Evolutionary conservation across 2,888 invertebrate genomes (phyloP), one percentile per base, ranked within the genome.

Genomic region (Philhelius pedissequus): DNA sequence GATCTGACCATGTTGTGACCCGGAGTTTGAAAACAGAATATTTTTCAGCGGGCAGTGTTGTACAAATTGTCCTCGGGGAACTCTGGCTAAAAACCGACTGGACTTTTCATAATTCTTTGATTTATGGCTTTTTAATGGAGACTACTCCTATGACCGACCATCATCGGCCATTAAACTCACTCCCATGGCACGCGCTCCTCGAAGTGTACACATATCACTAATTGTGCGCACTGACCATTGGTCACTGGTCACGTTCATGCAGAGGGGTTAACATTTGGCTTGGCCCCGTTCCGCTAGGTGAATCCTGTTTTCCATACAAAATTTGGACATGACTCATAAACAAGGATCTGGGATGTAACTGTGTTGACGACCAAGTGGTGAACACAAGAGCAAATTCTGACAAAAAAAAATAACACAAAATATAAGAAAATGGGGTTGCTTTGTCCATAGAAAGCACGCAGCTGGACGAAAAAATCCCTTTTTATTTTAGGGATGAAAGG

Each of bases 1-100:
- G 38, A 87, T 86, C 86, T 87, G 86, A 88, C 87, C 87, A 88
- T 90, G 89, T 90, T 90, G 87, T 90, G 90, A 90, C 90, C 91
- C 87, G 87, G 86, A 87, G 88, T 75, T 89, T 88, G 87, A 83
- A 62, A 79, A 84, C 66, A 84, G 18, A 70, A 66, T 74, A 66
- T 84, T 75, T 71, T 66, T 75, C 60, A 80, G 70, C 22, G 83
- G 70, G 9, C 73, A 69, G 68, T n/a, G n/a, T 83, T 56, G 54
- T 50, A 69, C 82, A 78, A 83, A 83, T 78, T 69, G 48, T 48
- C 52, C 79, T 54, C 40, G 30, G 27, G 54, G 54, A 40, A 2
- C 18, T n/a, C n/a, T n/a, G n/a, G n/a, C n/a, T n/a, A n/a, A n/a
- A n/a, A 9, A 48, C n/a, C 48, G 8, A 76, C 50, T 20, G 62